Evolutionary conservation across 2,797 vertebrate species (phyloP), one percentile per base, ranked within the genome.

Genomic region (Tachyglossus aculeatus): DNA sequence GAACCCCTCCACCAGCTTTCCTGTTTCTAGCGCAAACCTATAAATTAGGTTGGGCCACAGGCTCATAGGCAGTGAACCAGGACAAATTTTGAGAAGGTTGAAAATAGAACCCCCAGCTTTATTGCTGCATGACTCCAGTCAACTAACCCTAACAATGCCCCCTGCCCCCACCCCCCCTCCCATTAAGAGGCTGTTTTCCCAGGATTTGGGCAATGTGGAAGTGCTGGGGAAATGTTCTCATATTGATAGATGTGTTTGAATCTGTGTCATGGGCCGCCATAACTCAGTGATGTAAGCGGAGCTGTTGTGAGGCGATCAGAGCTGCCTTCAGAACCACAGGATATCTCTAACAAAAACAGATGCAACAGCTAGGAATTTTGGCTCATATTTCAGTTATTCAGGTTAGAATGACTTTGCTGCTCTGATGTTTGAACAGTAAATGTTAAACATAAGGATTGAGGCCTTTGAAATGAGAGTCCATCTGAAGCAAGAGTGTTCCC

Each of bases 401-500:
- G 32, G 41, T n/a, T 8, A 63, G 37, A 27, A 21, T 58, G 22
- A 14, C 47, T 67, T 16, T 25, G 40, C 36, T 5, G 6, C 79
- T 58, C 62, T 69, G 50, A 32, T 84, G 79, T 74, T 39, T 38
- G 41, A 13, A 52, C 45, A 54, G 37, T 70, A 37, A 74, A 66
- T 16, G 51, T 16, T 40, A 68, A 27, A 41, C 63, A 65, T 70
- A 54, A 68, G 48, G 47, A 48, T 0, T 47, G 55, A 0, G 0
- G 31, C 16, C 31, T 67, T 53, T 43, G 60, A 72, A 74, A 76
- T 80, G 83, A 81, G 71, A 81, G 79, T 63, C 57, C 69, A 67
- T 77, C 73, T 61, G 41, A 76, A 71, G 48, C 64, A 88, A 85
- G 67, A 83, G 79, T 86, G 80, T 86, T 81, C 80, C 57, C 40